Evolutionary conservation across 2,888 invertebrate genomes (phyloP).

Genomic region (Ephialtes manifestator): DNA sequence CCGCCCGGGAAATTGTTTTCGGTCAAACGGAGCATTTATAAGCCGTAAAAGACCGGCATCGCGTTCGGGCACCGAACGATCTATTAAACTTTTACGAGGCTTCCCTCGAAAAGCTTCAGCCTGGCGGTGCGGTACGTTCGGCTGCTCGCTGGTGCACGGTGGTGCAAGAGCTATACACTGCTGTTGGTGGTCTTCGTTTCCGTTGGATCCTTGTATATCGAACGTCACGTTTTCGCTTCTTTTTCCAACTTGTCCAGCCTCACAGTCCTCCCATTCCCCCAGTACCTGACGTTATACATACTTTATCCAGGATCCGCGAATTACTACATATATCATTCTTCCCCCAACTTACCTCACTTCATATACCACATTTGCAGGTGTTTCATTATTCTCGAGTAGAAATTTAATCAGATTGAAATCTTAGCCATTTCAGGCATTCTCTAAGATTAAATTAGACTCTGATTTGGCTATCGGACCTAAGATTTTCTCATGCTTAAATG

Average conservation of each 20-base stretch:
- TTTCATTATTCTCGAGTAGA: background rate
- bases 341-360: background rate
- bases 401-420: background rate
- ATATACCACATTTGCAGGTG: too few relatives aligned
- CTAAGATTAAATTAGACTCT: too few relatives aligned
- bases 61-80: slow-evolving; percentile 77
- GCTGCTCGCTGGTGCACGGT: slow-evolving; percentile 39
- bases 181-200: slow-evolving; percentile 40
- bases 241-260: slow-evolving; percentile 11
- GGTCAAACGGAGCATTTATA: slow-evolving; percentile 82
- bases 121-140: slow-evolving; percentile 17
- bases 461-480: too few relatives aligned
- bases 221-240: slow-evolving; percentile 40
- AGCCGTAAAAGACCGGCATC: slow-evolving; percentile 78
- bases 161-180: slow-evolving; percentile 45
- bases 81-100: slow-evolving; percentile 83
- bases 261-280: background rate
- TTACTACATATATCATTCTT: slow-evolving; percentile 32
- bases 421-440: background rate
- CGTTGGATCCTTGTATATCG: slow-evolving; percentile 34
- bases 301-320: slow-evolving; percentile 13
- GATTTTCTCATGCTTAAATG: too few relatives aligned
- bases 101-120: slow-evolving; percentile 71
- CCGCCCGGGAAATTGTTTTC: slow-evolving; percentile 79
- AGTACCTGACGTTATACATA: slow-evolving; percentile 23